Base-by-base conservation (phyloP, 2,113 vertebrate species). In the Anolis carolinensis region DNA sequence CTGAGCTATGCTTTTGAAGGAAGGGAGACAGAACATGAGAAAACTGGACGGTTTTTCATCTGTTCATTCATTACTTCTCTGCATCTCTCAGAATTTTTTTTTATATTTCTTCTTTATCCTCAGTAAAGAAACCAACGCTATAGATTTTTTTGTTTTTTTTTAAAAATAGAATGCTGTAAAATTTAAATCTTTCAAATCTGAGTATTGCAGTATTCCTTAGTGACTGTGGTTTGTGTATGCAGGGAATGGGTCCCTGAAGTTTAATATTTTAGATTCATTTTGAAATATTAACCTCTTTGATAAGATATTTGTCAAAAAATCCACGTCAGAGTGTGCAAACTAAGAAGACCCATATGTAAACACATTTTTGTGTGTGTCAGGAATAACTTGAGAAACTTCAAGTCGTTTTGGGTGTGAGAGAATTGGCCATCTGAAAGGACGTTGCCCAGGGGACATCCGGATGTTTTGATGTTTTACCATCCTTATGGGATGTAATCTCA, bases 311-410 rank as follows among this genome's bases (percentile, higher is more conserved):
- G 91, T 92, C 87, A 93, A 90, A 92, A 44, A n/a, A 92, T 84
- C 86, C 87, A 91, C 88, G 81, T 84, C 94, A 93, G 55, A 94
- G 90, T 89, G 83, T 80, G 68, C 81, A 89, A 91, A 94, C 92
- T 96, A 96, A 96, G 91, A 92, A 93, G 90, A 91, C 81, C 92
- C 95, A 96, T 90, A 94, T 95, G 95, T 92, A 95, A 95, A 92
- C 89, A 86, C 92, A n/a, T n/a, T n/a, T n/a, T n/a, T n/a, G n/a
- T n/a, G n/a, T n/a, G n/a, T n/a, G n/a, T n/a, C n/a, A n/a, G n/a
- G n/a, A n/a, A n/a, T n/a, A n/a, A n/a, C n/a, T n/a, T n/a, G n/a
- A n/a, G n/a, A n/a, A n/a, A n/a, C n/a, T n/a, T n/a, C n/a, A n/a
- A n/a, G n/a, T n/a, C n/a, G n/a, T n/a, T n/a, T n/a, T n/a, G n/a